Evolutionary conservation across 2,113 vertebrate species (phyloP).

Genomic region (Gnathonemus longibarbis): DNA sequence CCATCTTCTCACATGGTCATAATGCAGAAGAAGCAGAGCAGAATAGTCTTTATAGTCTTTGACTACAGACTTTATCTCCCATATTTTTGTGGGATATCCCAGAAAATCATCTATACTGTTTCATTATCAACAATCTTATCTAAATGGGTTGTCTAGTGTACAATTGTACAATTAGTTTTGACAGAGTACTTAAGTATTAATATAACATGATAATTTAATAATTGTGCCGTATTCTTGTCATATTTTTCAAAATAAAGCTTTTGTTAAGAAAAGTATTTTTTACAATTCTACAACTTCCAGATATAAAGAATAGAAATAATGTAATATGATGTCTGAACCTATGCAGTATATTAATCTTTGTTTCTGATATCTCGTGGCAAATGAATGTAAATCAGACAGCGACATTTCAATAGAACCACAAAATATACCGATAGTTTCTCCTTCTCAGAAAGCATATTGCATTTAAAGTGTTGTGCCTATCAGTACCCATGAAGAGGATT

Average conservation of each 20-base stretch:
- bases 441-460: not conserved
- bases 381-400: not conserved
- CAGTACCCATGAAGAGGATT: not conserved
- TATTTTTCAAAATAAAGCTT: not conserved
- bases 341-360: not conserved
- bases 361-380: not conserved
- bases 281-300: not conserved
- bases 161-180: not conserved
- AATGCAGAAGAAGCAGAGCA: not conserved
- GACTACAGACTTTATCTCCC: slow-evolving; percentile 9
- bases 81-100: not conserved
- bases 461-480: not conserved
- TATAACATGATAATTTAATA: not conserved
- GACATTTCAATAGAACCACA: not conserved
- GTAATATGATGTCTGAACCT: not conserved
- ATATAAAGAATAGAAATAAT: not conserved
- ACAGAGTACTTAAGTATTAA: not conserved
- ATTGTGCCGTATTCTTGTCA: not conserved
- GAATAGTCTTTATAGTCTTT: slow-evolving; percentile 29
- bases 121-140: not conserved
- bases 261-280: not conserved
- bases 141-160: not conserved
- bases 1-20: not conserved
- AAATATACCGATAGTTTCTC: not conserved
- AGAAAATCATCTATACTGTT: not conserved